Evolutionary conservation across 2,888 invertebrate genomes (phyloP), one percentile per base, ranked within the genome.

Genomic region (Stegophylla sp.): DNA sequence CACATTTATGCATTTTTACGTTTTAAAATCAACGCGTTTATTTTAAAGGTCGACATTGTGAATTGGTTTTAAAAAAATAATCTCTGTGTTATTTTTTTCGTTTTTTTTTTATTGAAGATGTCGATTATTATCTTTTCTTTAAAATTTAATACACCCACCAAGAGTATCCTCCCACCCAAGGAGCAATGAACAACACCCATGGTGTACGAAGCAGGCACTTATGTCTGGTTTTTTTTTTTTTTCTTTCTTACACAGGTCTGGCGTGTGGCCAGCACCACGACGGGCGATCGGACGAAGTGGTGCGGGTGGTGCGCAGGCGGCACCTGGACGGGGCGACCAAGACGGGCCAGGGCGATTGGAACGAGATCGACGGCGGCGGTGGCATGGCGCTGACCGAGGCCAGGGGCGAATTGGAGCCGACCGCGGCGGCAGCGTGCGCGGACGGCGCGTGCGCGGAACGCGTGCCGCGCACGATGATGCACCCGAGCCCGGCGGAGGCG

Each of bases 251-350:
- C n/a, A n/a, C 26, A 79, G 79, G 79, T 17, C 48, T 67, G 45
- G 69, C 71, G 48, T 41, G 59, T 23, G 34, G 61, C 41, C 48
- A 69, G 17, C 41, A 66, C 53, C 3, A 20, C 48, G 48, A 53
- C 23, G 34, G 23, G 17, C 53, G 3, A 15, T n/a, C 66, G 13
- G 71, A 48, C 0, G 71, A 51, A 51, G 12, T 15, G 34, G 61
- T 71, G 41, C 48, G 79, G 1, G 61, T 71, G 0, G 61, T 71
- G 67, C 69, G 63, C 59, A 45, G 79, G 17, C 71, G 79, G 15
- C 79, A 79, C 41, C 48, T 79, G 13, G 71, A 79, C 51, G 67
- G 28, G 48, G 79, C 71, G 23, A 79, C 79, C 23, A 71, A 26
- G 15, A 63, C 71, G 3, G 48, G 48, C 10, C 71, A 79, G 3